These are phyloP conservation scores for Smittia sp. DNA, from an alignment of 2,888 invertebrate species.

Conservation along the genomic window DNA sequence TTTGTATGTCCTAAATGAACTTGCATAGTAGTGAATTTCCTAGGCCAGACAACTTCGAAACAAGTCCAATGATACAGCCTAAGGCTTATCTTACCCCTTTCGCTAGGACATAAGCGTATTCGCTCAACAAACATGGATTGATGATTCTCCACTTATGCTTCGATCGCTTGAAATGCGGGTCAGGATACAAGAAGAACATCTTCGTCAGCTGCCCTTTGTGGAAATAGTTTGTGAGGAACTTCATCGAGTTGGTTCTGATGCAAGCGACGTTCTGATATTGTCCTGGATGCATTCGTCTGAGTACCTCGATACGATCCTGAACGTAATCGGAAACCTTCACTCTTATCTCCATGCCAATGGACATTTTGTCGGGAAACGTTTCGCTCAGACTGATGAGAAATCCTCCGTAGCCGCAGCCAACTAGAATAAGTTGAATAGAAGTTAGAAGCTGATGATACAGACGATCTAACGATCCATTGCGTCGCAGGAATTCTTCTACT, in stretches of 20 bases:
- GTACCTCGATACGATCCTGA: conserved; percentile 85
- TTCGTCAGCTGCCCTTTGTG: conserved; percentile 89
- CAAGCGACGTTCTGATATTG: conserved; percentile 92
- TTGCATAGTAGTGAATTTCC: not conserved
- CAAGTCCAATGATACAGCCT: not conserved
- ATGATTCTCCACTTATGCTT: conserved; percentile 99
- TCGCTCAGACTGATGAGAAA: conserved; percentile 83
- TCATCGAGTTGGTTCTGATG: conserved; percentile 96
- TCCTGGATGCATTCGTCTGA: conserved; percentile 71
- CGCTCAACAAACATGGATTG: conserved; percentile 85
- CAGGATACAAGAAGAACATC: conserved; percentile 98
- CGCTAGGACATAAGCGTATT: conserved; percentile 92
- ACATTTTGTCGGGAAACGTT: conserved; percentile 83
- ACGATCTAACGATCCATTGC: no score
- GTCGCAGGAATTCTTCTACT: not conserved
- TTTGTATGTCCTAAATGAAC: not conserved
- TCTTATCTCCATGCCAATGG: conserved; percentile 95
- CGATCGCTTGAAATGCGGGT: conserved; percentile 98
- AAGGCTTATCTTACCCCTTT: conserved; percentile 65
- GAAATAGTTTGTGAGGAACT: conserved; percentile 97
- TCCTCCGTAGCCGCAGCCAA: conserved; percentile 99
- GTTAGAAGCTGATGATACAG: not conserved
- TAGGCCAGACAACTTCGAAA: no score
- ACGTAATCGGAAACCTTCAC: conserved; percentile 99
- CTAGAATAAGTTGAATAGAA: conserved; percentile 46